Evolutionary conservation across 1,140 invertebrate species (phyloP).

Genomic region (Anoplophora glabripennis): DNA sequence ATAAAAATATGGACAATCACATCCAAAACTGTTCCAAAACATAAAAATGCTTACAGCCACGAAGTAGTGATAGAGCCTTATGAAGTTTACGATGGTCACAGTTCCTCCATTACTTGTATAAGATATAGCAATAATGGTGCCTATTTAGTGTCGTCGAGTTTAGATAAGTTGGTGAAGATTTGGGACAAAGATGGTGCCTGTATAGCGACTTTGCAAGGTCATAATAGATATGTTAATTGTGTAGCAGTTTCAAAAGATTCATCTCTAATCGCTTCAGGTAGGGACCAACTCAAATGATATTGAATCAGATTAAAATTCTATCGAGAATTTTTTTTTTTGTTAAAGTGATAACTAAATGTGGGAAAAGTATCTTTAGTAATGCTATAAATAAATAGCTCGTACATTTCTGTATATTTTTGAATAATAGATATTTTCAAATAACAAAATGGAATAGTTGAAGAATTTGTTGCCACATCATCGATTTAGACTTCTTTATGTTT

Average conservation of each 20-base stretch:
- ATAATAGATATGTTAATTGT: slow-evolving; percentile 70
- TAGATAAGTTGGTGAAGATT: slow-evolving; percentile 68
- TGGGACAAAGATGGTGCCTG: slow-evolving; percentile 60
- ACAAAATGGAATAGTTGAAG: no score
- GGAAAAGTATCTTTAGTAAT: no score
- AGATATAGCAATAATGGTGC: slow-evolving; percentile 60
- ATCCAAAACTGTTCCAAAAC: slow-evolving; percentile 40
- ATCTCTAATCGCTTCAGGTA: slow-evolving; percentile 63
- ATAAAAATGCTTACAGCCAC: slow-evolving; percentile 26
- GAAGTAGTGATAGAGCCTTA: slow-evolving; percentile 33
- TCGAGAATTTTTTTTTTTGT: no score
- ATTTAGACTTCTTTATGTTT: no score
- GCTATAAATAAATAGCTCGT: no score
- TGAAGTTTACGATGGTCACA: slow-evolving; percentile 45
- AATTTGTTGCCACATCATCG: no score
- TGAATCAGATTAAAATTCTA: no score
- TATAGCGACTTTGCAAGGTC: slow-evolving; percentile 54
- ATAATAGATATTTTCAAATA: no score
- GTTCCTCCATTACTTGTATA: slow-evolving; percentile 60
- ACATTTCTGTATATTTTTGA: no score
- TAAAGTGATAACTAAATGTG: no score
- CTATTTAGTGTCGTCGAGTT: slow-evolving; percentile 62
- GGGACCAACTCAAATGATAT: slow-evolving; percentile 4
- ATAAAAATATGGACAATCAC: slow-evolving; percentile 71
- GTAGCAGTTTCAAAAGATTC: slow-evolving; percentile 67